These are phyloP conservation scores for Nomia melanderi DNA, from an alignment of 1,140 invertebrate genomes.

Conservation along the genomic window DNA sequence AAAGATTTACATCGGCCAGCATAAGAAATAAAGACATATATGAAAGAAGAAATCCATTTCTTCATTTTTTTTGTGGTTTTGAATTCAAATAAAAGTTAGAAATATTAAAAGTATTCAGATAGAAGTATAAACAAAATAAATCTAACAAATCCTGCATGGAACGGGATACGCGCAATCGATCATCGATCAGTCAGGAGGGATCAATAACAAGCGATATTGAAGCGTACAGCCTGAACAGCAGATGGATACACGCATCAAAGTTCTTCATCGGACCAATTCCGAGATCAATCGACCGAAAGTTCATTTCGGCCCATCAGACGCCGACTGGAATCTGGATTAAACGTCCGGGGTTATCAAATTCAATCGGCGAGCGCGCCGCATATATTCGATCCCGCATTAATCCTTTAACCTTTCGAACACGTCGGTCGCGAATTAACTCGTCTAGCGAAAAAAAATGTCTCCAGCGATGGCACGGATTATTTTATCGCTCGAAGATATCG, in stretches of 20 bases:
- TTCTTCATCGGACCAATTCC: slow-evolving; percentile 37
- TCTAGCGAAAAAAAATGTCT: background rate
- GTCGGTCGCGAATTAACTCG: slow-evolving; percentile 5
- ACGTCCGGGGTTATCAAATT: slow-evolving; percentile 47
- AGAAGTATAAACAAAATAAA: no score
- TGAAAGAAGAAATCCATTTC: no score
- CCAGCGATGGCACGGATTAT: background rate
- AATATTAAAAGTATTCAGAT: no score
- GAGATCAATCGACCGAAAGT: slow-evolving; percentile 46
- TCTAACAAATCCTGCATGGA: background rate
- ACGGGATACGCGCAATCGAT: background rate
- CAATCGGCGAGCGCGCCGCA: background rate
- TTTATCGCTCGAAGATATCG: background rate
- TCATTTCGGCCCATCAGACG: slow-evolving; percentile 45
- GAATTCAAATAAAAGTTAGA: no score
- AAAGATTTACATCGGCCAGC: no score
- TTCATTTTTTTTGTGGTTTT: no score
- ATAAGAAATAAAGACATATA: no score
- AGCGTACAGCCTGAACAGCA: slow-evolving; percentile 12
- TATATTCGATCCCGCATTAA: slow-evolving; percentile 14
- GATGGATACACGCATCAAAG: slow-evolving; percentile 28
- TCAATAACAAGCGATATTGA: slow-evolving; percentile 39
- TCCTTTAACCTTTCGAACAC: slow-evolving; percentile 24
- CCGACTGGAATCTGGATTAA: slow-evolving; percentile 50
- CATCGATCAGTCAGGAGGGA: slow-evolving; percentile 9